These are phyloP conservation scores for Diuraphis noxia DNA, from an alignment of 1,140 invertebrate species.

Conservation along the genomic window DNA sequence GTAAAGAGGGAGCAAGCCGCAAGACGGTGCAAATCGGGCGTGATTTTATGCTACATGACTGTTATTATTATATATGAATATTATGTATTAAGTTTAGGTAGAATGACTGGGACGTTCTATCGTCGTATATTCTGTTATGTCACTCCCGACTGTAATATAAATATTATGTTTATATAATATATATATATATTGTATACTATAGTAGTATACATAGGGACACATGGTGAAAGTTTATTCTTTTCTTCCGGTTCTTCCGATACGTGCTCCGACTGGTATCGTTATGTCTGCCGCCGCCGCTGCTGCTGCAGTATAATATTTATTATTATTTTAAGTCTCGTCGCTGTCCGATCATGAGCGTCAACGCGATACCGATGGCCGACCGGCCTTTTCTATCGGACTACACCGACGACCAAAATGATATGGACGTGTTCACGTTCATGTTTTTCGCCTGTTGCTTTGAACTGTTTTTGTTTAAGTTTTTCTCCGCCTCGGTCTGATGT, in stretches of 20 bases:
- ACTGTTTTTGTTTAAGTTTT: conserved; percentile 56
- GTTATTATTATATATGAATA: not conserved
- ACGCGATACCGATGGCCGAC: conserved; percentile 29
- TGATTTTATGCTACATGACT: not conserved
- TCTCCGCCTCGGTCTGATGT: not conserved
- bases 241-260: not conserved
- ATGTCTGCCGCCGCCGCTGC: too few species aligned
- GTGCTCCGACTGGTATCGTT: too few species aligned
- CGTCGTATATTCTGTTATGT: not conserved
- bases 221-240: not conserved
- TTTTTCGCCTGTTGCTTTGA: conserved; percentile 57
- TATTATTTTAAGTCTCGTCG: not conserved
- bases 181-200: too few species aligned
- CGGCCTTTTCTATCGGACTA: not conserved
- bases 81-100: not conserved
- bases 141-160: not conserved
- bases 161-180: not conserved
- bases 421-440: conserved; percentile 57
- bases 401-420: conserved; percentile 55
- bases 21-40: not conserved
- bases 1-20: not conserved
- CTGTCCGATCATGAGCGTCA: conserved; percentile 22
- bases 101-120: not conserved
- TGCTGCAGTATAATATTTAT: not conserved
- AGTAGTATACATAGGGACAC: not conserved